Conservation (phyloP, 2,888 invertebrate species). For the Blomia tropicalis region DNA sequence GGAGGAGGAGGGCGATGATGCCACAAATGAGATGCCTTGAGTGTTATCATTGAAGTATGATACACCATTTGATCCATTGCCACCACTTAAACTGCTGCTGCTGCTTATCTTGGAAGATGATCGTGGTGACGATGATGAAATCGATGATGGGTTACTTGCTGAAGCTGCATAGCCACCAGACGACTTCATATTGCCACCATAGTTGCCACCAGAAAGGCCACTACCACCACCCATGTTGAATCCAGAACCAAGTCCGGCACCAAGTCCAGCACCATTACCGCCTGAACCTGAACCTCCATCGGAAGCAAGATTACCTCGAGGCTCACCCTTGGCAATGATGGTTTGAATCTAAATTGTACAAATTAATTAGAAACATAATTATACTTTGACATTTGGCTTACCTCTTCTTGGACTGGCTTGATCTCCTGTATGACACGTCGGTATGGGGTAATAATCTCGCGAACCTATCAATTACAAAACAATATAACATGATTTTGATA, state of each 20-base stretch:
- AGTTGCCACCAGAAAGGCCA: not conserved
- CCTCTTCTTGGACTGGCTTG: constrained; percentile 13
- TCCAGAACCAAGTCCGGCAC: not conserved
- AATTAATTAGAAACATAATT: not conserved
- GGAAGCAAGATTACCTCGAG: not conserved
- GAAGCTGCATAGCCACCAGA: constrained; percentile 10
- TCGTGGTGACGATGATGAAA: not conserved
- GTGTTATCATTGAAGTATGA: constrained; percentile 11
- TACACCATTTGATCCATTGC: not conserved
- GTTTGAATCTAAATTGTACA: not conserved
- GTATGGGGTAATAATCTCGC: constrained; percentile 20
- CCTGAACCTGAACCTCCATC: not conserved
- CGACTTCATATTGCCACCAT: constrained; percentile 7
- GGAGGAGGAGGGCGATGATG: not conserved
- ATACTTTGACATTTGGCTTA: too few species aligned
- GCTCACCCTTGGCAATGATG: constrained; percentile 19
- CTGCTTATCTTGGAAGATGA: not conserved
- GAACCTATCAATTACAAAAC: not conserved
- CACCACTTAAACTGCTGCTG: not conserved
- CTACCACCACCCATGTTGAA: not conserved
- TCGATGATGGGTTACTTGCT: constrained; percentile 1
- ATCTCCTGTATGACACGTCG: constrained; percentile 19
- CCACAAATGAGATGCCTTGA: not conserved
- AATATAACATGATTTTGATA: not conserved
- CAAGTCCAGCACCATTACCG: constrained; percentile 4